Conservation (phyloP, 2,113 vertebrate genomes). For the Brachypodius melanocephalos region DNA sequence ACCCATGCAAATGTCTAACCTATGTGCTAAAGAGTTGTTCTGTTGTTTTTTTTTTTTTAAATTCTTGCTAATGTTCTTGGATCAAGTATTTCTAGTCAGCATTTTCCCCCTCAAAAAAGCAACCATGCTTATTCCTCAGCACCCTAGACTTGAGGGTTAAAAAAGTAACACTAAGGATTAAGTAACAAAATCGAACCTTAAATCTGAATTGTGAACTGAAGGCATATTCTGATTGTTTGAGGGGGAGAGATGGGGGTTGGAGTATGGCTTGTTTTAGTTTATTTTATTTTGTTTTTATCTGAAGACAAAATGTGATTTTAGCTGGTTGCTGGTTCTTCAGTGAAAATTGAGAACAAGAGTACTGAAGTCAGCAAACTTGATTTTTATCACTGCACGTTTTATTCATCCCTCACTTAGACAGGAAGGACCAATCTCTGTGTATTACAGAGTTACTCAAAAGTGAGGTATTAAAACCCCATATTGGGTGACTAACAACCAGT, state of each 20-base stretch:
- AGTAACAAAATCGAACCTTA: not conserved
- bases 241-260: rapidly evolving
- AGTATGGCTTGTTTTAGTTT: not conserved
- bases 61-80: not conserved
- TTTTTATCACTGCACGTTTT: not conserved
- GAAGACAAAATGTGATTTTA: not conserved
- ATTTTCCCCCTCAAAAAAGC: not conserved
- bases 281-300: not conserved
- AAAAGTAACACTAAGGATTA: not conserved
- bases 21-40: not conserved
- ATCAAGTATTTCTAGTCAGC: not conserved
- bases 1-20: not conserved
- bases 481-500: not conserved
- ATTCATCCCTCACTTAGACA: not conserved
- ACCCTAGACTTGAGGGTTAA: not conserved
- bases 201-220: not conserved
- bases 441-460: not conserved
- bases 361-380: not conserved
- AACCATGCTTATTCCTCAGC: not conserved
- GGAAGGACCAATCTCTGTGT: not conserved
- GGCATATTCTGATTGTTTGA: not conserved
- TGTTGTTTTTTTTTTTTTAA: not conserved
- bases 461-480: not conserved
- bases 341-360: not conserved
- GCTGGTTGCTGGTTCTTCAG: not conserved